Conservation (phyloP, 2,113 vertebrate genomes). For the Hipposideros armiger region DNA sequence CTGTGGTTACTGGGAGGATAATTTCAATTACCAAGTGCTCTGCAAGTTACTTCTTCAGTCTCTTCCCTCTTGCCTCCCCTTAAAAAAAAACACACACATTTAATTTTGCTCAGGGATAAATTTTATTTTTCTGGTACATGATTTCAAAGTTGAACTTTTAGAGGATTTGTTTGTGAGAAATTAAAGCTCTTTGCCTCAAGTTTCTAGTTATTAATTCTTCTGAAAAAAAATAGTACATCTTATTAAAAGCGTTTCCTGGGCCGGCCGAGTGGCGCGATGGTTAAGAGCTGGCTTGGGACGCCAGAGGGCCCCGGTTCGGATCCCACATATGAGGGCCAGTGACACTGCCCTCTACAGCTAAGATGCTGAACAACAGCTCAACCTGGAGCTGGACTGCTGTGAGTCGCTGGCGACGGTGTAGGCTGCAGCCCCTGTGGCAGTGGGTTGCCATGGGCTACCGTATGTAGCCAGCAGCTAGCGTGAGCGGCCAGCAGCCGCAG, state of each 20-base stretch:
- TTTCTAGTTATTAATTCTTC: conserved; percentile 36
- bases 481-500: too few species aligned
- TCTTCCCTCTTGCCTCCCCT: neutral
- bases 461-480: too few species aligned
- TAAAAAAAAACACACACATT: neutral
- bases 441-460: too few species aligned
- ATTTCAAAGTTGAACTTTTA: conserved; percentile 54
- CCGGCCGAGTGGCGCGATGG: too few species aligned
- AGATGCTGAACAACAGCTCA: too few species aligned
- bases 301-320: too few species aligned
- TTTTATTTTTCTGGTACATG: conserved; percentile 32
- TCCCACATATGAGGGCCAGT: too few species aligned
- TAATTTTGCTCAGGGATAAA: conserved; percentile 22
- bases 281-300: too few species aligned
- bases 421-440: too few species aligned
- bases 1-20: conserved; percentile 20
- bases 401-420: too few species aligned
- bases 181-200: conserved; percentile 33
- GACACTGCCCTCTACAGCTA: too few species aligned
- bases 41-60: conserved; percentile 27
- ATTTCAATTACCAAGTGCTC: neutral
- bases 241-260: conserved; percentile 32
- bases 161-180: conserved; percentile 32
- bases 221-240: neutral
- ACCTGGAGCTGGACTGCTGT: too few species aligned